Base-by-base conservation (phyloP, 1,140 invertebrate genomes). In the Liolophura sinensis region DNA sequence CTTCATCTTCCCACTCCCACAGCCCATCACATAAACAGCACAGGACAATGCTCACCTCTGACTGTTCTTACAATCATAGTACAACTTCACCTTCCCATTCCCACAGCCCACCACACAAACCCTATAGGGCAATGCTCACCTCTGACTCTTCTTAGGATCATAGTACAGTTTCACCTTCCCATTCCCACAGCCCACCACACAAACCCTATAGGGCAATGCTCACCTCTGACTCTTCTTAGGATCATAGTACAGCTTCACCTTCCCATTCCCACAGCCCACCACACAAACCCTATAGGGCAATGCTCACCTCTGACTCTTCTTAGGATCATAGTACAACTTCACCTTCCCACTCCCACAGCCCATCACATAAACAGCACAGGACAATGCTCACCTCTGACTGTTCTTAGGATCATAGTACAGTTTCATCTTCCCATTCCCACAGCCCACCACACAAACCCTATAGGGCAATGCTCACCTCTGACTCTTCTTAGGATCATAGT, bases 161-260 rank as follows among this genome's bases (percentile, higher is more conserved):
- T 98, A 99, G 76, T 91, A 96, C 57, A 94, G 90, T 77, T 95
- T 94, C 0, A 97, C 90, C 1, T 89, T 87, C 0, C 97, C 97
- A 85, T 98, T 93, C 5, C 93, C 94, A 77, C 92, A 93, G 0
- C 95, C 93, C 14, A 96, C 89, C 66, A 99, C 93, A 40, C 9
- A 40, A 40, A 40, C 9, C 3, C 31, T 40, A 40, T 40, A 3
- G 31, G 9, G 3, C 31, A 40, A 40, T 40, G 31, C 31, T 67
- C 62, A 78, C 81, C 80, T 79, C 49, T 94, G 85, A 82, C 93
- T 96, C 58, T 89, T 78, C 62, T 92, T 89, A 1, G 92, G 89
- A 83, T 98, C 95, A 74, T 98, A 99, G 76, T 91, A 96, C 57
- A 94, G 90, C 77, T 95, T 94, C 0, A 97, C 90, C 1, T 89